Evolutionary conservation across 2,113 vertebrate species (phyloP).

Genomic region (Corythaeola cristata): DNA sequence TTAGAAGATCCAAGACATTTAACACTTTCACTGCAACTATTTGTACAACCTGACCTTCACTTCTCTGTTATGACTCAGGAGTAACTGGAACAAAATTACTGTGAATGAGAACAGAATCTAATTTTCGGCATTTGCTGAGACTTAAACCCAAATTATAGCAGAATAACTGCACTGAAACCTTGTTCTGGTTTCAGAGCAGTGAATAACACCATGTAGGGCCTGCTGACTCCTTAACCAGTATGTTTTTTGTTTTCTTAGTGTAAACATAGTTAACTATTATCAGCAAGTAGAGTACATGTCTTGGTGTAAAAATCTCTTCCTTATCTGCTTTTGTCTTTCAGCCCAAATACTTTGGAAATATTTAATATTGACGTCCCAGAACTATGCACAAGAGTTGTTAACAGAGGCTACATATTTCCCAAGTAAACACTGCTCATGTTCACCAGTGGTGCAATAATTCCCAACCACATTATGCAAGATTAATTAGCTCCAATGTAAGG

Average conservation of each 20-base stretch:
- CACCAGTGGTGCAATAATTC: constrained; percentile 29
- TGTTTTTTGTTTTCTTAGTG: background rate
- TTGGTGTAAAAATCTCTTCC: background rate
- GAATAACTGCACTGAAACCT: background rate
- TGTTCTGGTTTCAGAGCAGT: background rate
- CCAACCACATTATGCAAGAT: constrained; percentile 58
- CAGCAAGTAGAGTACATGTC: background rate
- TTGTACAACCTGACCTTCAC: background rate
- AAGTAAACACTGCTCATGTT: background rate
- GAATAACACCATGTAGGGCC: background rate
- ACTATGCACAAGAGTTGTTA: background rate
- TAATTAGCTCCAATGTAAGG: constrained; percentile 66
- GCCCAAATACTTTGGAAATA: constrained; percentile 53
- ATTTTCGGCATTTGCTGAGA: background rate
- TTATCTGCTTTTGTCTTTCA: constrained; percentile 57
- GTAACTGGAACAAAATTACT: background rate
- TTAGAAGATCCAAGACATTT: background rate
- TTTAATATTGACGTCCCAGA: constrained; percentile 56
- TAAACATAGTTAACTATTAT: background rate
- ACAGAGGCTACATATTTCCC: background rate
- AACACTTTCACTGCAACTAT: background rate
- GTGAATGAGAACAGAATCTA: background rate
- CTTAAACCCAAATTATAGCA: background rate
- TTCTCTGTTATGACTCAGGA: background rate
- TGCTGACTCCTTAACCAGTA: background rate